Base-by-base conservation (phyloP, 2,113 vertebrate genomes). In the Strix aluco region DNA sequence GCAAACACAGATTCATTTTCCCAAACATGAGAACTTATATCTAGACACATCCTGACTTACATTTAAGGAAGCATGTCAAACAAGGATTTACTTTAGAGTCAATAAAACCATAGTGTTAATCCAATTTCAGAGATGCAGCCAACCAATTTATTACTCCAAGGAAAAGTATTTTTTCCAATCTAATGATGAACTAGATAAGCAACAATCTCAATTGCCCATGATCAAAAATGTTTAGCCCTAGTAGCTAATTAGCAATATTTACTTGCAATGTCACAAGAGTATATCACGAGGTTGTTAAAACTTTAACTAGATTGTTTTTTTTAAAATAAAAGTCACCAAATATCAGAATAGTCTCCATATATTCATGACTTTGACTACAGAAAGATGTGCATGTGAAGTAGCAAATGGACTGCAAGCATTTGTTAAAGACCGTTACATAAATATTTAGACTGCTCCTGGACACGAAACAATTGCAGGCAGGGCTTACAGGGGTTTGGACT, bases 31-130 rank as follows among this genome's bases (percentile, higher is more conserved):
- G 63, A 69, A 79, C 12, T 66, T 55, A 54, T 62, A 70, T 84
- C 55, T 38, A 52, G 69, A 34, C n/a, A 61, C 57, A 51, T 42
- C 14, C 55, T 72, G 32, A n/a, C 52, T 87, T 36, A 46, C 32
- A 57, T 81, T 94, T 93, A 74, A 92, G 63, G 55, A 9, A 90
- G 12, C 44, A 67, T 74, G 58, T 85, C 80, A 82, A 95, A 87
- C 40, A 88, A 92, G 82, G 38, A 80, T 88, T 91, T 86, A 44
- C 40, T 66, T 71, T 13, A 81, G 44, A 84, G 40, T 79, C 81
- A 82, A 52, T 81, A 86, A 92, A 90, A 81, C 44, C 20, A 61
- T 71, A 91, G 40, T 30, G 87, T 85, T 96, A 86, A 90, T 91
- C 66, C 34, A 82, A 52, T 82, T 83, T 92, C 90, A 82, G 66